Percentiles rank a stretch among this genome's conserved stretches.
phyloP scores from a whole-genome alignment of 2,113 vertebrate species.

The Rousettus leschenaultii region DNA sequence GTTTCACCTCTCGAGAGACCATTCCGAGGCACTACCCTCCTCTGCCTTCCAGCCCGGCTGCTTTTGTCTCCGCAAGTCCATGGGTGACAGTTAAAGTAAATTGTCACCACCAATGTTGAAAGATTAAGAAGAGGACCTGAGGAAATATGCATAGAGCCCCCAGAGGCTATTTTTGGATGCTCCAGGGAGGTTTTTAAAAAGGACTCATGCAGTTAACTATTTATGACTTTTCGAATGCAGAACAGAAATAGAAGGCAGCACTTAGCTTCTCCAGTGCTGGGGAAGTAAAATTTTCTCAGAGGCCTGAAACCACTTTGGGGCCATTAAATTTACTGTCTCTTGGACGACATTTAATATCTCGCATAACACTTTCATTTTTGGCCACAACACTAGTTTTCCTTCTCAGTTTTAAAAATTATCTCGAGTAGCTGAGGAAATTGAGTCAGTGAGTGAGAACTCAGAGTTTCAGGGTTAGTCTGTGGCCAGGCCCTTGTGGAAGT shows the following conservation, averaged over 20 bases:
- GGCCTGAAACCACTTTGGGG: constrained; percentile 39
- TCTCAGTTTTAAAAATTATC: neutral
- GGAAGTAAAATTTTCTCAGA: neutral
- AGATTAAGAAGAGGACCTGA: constrained; percentile 59
- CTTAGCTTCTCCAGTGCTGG: neutral
- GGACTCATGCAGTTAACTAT: constrained; percentile 58
- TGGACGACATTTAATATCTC: neutral
- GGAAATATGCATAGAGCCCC: constrained; percentile 48
- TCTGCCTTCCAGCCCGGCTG: neutral
- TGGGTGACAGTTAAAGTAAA: constrained; percentile 51
- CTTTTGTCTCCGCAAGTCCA: constrained; percentile 12
- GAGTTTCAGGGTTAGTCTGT: neutral
- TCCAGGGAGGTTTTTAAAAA: constrained; percentile 43
- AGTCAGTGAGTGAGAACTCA: neutral
- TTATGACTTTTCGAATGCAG: constrained; percentile 59
- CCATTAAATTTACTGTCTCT: constrained; percentile 54
- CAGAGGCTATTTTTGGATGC: constrained; percentile 63
- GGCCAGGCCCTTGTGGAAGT: neutral
- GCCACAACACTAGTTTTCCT: neutral
- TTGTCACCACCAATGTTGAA: constrained; percentile 4
- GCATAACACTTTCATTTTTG: neutral
- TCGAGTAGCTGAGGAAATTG: neutral
- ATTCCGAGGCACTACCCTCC: neutral
- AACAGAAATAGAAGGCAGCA: constrained; percentile 50
- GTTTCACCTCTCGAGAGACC: neutral